Conservation (phyloP, 1,140 invertebrate genomes). For the Neodiprion lecontei region DNA sequence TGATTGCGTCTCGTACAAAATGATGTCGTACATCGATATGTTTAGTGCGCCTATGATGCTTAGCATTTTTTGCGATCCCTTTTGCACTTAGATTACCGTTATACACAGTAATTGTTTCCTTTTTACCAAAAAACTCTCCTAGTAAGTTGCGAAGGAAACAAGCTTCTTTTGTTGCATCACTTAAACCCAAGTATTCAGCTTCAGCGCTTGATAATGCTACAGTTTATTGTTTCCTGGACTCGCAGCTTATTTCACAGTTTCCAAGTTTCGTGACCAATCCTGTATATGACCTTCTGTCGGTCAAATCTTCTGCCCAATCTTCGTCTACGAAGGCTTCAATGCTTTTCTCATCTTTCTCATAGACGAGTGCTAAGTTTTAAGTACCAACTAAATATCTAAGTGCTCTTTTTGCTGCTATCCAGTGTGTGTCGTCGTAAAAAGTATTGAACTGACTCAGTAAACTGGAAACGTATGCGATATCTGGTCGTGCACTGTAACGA, state of each 20-base stretch:
- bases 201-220: constrained; percentile 58
- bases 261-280: constrained; percentile 45
- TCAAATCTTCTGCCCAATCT: constrained; percentile 40
- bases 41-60: not conserved
- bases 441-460: not conserved
- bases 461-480: not conserved
- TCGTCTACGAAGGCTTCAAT: constrained; percentile 43
- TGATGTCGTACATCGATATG: not conserved
- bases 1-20: not conserved
- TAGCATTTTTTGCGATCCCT: not conserved
- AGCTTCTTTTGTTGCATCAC: constrained; percentile 40
- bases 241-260: constrained; percentile 58
- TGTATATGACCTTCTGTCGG: constrained; percentile 42
- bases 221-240: constrained; percentile 61
- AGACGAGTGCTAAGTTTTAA: constrained; percentile 8
- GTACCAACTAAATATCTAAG: constrained; percentile 38
- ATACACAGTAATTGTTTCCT: not conserved
- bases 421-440: constrained; percentile 37
- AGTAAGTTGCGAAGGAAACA: not conserved
- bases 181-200: constrained; percentile 52
- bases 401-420: constrained; percentile 36
- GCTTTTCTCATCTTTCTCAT: constrained; percentile 9
- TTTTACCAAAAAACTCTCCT: not conserved
- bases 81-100: not conserved
- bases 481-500: not conserved